Evolutionary conservation across 2,113 vertebrate species (phyloP).

Genomic region (Petrocephalus microphthalmus): DNA sequence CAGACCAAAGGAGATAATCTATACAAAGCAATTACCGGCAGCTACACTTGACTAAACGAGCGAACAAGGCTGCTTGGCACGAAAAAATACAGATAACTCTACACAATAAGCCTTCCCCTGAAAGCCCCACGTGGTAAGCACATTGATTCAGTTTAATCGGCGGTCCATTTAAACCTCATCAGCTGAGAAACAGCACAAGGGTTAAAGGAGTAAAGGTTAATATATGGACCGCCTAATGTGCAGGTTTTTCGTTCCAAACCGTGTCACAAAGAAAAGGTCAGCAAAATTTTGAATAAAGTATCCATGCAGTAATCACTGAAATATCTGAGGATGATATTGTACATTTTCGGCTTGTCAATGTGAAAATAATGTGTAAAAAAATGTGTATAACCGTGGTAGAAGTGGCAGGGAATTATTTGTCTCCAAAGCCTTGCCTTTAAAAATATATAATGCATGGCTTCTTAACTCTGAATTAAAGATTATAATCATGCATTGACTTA

Average conservation of each 20-base stretch:
- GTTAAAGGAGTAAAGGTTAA: background rate
- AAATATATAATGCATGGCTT: background rate
- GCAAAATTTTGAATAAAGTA: background rate
- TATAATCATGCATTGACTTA: background rate
- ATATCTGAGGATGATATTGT: background rate
- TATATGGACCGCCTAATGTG: background rate
- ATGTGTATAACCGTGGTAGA: background rate
- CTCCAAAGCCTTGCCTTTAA: background rate
- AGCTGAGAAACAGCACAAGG: background rate
- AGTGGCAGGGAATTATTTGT: background rate
- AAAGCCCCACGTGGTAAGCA: background rate
- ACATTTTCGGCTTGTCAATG: background rate
- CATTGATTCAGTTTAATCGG: background rate
- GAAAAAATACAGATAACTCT: background rate
- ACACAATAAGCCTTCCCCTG: background rate
- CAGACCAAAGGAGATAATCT: background rate
- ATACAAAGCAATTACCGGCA: background rate
- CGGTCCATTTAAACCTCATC: background rate
- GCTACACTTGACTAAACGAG: background rate
- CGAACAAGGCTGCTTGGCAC: background rate
- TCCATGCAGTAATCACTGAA: background rate
- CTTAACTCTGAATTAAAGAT: background rate
- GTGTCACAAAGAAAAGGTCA: background rate
- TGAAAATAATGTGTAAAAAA: background rate
- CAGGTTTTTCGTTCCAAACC: background rate